Evolutionary conservation across 2,888 invertebrate species (phyloP).

Genomic region (Agonopterix subpropinquella): DNA sequence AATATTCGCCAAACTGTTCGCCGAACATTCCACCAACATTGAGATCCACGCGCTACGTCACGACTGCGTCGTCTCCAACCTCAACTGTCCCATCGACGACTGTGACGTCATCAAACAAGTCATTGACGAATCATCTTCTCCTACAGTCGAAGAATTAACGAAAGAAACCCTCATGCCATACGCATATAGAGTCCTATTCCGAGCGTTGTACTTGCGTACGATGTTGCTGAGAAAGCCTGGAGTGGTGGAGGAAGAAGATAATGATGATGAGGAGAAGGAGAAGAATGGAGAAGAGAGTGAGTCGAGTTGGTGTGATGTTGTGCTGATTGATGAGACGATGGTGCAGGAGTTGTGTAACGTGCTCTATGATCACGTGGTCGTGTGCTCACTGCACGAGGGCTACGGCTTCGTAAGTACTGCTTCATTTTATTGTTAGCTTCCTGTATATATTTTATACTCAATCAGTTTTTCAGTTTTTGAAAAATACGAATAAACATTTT

Average conservation of each 20-base stretch:
- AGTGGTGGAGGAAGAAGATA: constrained; percentile 16
- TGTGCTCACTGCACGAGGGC: constrained; percentile 34
- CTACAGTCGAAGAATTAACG: constrained; percentile 18
- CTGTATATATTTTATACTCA: too few relatives aligned
- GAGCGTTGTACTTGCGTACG: constrained; percentile 8
- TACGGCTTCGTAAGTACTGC: constrained; percentile 49
- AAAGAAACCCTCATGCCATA: constrained; percentile 22
- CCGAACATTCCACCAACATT: too few relatives aligned
- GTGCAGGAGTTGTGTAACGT: constrained; percentile 21
- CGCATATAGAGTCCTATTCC: constrained; percentile 33
- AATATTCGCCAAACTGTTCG: constrained; percentile 14
- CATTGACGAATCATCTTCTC: constrained; percentile 12
- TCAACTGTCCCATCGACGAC: constrained; percentile 40
- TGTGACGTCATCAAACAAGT: constrained; percentile 24
- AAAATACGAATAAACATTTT: too few relatives aligned
- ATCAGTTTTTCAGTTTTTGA: too few relatives aligned
- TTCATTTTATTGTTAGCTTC: too few relatives aligned
- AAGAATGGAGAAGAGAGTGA: neutral
- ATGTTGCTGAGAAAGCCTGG: constrained; percentile 18
- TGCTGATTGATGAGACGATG: constrained; percentile 21
- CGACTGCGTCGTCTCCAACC: constrained; percentile 27
- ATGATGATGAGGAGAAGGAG: constrained; percentile 7
- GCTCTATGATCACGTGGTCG: constrained; percentile 30
- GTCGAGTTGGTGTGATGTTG: constrained; percentile 18
- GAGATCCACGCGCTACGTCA: constrained; percentile 25